These are phyloP conservation scores for Pluvialis apricaria DNA, from an alignment of 2,113 vertebrate genomes.

Conservation along the genomic window DNA sequence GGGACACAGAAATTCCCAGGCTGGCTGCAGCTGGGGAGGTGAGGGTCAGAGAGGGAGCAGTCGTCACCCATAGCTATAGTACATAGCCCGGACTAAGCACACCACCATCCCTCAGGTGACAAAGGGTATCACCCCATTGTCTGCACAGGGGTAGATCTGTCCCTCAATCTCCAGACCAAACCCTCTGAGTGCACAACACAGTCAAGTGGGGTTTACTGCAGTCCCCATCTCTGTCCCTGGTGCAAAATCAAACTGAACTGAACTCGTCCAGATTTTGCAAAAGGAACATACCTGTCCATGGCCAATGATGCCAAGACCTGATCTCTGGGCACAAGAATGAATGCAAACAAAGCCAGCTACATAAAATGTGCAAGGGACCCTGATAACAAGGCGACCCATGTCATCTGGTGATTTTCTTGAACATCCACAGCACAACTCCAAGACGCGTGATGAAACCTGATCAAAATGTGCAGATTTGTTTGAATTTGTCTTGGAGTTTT, in stretches of 20 bases:
- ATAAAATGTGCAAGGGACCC: neutral
- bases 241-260: neutral
- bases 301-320: neutral
- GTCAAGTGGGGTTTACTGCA: neutral
- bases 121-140: fast-evolving
- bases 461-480: neutral
- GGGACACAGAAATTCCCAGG: neutral
- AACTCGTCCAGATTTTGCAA: neutral
- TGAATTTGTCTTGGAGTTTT: neutral
- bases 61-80: neutral
- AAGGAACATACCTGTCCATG: neutral
- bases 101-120: fast-evolving
- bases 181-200: neutral
- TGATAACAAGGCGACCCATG: neutral
- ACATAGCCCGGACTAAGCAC: neutral
- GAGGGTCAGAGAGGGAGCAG: neutral
- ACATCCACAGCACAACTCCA: neutral
- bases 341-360: neutral
- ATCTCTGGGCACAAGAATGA: neutral
- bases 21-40: neutral
- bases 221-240: neutral
- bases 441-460: neutral
- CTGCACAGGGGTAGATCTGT: neutral
- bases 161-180: neutral
- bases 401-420: neutral